Conservation (phyloP, 2,888 invertebrate genomes). For the Drosophila nigritarsus region DNA sequence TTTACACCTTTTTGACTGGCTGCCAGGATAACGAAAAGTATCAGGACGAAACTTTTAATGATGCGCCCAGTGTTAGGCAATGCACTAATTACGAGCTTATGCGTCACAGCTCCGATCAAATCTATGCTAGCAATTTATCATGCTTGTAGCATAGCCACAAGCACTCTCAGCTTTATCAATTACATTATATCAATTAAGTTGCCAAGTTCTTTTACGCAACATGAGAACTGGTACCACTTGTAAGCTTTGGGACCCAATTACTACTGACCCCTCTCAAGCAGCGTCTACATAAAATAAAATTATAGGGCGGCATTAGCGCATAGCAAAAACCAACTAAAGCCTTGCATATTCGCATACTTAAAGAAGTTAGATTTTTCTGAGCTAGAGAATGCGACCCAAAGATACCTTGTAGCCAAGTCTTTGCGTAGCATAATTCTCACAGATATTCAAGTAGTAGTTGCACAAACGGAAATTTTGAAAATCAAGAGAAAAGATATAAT, state of each 20-base stretch:
- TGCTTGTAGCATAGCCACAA: constrained; percentile 32
- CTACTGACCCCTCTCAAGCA: constrained; percentile 22
- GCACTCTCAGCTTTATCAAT: constrained; percentile 56
- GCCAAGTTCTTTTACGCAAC: constrained; percentile 23
- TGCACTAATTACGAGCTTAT: constrained; percentile 46
- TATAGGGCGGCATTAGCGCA: constrained; percentile 63
- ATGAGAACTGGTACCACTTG: constrained; percentile 48
- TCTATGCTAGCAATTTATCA: constrained; percentile 39
- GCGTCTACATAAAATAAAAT: constrained; percentile 71
- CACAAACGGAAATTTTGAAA: neutral
- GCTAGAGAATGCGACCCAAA: neutral
- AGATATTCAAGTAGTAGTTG: neutral
- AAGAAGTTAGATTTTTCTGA: neutral
- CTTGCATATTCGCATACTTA: constrained; percentile 23
- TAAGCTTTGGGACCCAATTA: constrained; percentile 71
- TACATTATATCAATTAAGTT: constrained; percentile 73
- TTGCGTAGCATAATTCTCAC: neutral
- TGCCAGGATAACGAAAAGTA: constrained; percentile 18
- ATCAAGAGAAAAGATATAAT: neutral
- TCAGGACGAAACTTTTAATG: constrained; percentile 32
- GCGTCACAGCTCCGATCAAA: constrained; percentile 20
- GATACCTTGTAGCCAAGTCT: neutral
- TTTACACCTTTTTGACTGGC: constrained; percentile 35
- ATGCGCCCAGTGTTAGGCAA: constrained; percentile 26
- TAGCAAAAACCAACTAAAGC: constrained; percentile 50